phyloP scores from a whole-genome alignment of 2,113 vertebrate genomes.

The Barbus barbus region DNA sequence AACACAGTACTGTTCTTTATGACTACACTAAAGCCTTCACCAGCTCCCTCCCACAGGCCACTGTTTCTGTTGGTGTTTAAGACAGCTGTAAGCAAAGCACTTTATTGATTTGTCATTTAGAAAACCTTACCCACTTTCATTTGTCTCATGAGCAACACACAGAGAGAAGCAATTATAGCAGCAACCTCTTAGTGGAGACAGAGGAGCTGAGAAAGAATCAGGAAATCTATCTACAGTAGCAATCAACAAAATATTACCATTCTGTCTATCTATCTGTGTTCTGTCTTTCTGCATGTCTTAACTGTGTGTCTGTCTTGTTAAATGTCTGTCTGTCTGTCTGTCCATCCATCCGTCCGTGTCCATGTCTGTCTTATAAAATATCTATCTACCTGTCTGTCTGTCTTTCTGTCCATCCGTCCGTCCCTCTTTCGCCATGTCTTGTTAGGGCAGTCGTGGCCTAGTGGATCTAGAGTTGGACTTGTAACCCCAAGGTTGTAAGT shows the following conservation, averaged over 20 bases:
- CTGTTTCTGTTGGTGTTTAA: neutral
- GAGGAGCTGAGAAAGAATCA: neutral
- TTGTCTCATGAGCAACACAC: conserved; percentile 40
- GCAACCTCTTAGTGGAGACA: neutral
- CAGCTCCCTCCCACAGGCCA: neutral
- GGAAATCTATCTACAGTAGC: neutral
- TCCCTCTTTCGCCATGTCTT: too few species aligned
- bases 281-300: neutral
- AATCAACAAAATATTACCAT: neutral
- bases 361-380: neutral
- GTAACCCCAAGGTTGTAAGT: too few species aligned
- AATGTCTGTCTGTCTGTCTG: neutral
- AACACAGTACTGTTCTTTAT: neutral
- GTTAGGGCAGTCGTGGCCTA: too few species aligned
- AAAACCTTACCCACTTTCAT: conserved; percentile 46
- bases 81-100: conserved; percentile 45
- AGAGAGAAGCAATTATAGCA: conserved; percentile 42
- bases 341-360: neutral
- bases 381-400: too few species aligned
- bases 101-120: conserved; percentile 58
- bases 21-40: conserved; percentile 20
- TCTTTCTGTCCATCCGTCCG: too few species aligned
- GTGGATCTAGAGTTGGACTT: too few species aligned
- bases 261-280: neutral
- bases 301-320: neutral